phyloP scores from a whole-genome alignment of 2,888 invertebrate genomes.

The Heliconius aoede region DNA sequence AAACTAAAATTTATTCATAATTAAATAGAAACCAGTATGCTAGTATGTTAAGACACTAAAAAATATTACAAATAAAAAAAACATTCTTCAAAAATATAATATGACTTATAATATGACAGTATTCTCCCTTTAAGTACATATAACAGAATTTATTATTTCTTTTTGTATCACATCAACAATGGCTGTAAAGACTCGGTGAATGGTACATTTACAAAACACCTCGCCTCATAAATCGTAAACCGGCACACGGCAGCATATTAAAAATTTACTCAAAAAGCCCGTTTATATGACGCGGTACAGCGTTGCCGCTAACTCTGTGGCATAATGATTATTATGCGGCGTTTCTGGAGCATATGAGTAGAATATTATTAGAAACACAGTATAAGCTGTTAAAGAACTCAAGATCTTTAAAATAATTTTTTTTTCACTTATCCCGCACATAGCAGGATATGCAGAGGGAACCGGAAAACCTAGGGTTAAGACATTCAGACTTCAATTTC shows the following conservation, averaged over 20 bases:
- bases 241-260: constrained; percentile 37
- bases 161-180: constrained; percentile 39
- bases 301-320: constrained; percentile 5
- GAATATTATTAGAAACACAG: neutral
- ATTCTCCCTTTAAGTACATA: neutral
- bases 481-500: neutral
- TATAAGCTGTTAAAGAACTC: neutral
- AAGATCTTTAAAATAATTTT: neutral
- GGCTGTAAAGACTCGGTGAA: constrained; percentile 40
- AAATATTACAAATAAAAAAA: too few relatives aligned
- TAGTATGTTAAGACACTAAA: too few relatives aligned
- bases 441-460: neutral
- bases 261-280: constrained; percentile 36
- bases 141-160: neutral
- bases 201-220: constrained; percentile 40
- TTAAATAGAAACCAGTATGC: too few relatives aligned
- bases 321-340: neutral
- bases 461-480: neutral
- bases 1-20: too few relatives aligned
- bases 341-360: neutral
- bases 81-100: neutral
- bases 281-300: constrained; percentile 34
- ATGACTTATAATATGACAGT: neutral
- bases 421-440: neutral
- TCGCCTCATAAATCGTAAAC: constrained; percentile 36